phyloP scores from a whole-genome alignment of 2,113 vertebrate genomes.

The Silurus asotus region DNA sequence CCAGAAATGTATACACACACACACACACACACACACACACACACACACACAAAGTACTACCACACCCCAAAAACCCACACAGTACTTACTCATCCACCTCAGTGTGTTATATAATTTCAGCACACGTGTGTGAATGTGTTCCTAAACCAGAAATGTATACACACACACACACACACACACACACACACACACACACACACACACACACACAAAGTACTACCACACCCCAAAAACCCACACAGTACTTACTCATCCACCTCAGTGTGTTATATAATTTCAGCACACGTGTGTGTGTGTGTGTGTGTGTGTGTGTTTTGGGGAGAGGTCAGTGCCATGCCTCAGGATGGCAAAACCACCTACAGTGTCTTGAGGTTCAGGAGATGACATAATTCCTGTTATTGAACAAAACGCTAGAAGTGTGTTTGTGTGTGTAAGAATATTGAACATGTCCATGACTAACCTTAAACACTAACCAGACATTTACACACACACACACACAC shows the following conservation, averaged over 20 bases:
- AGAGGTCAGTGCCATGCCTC: background rate
- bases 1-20: background rate
- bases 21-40: background rate
- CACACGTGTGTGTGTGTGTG: background rate
- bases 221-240: background rate
- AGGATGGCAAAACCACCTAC: slow-evolving; percentile 8
- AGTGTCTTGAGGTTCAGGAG: slow-evolving; percentile 7
- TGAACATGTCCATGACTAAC: background rate
- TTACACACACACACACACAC: background rate
- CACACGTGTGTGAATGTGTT: background rate
- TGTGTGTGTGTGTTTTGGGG: background rate
- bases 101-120: background rate
- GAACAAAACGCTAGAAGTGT: background rate
- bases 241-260: background rate
- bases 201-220: background rate
- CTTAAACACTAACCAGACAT: background rate
- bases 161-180: no score
- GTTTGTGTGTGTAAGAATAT: background rate
- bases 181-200: background rate
- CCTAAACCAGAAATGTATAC: background rate
- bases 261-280: background rate
- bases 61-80: background rate
- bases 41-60: background rate
- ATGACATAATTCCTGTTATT: slow-evolving; percentile 15
- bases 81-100: background rate